Evolutionary conservation across 2,797 vertebrate species (phyloP).

Genomic region (Vireo griseus): DNA sequence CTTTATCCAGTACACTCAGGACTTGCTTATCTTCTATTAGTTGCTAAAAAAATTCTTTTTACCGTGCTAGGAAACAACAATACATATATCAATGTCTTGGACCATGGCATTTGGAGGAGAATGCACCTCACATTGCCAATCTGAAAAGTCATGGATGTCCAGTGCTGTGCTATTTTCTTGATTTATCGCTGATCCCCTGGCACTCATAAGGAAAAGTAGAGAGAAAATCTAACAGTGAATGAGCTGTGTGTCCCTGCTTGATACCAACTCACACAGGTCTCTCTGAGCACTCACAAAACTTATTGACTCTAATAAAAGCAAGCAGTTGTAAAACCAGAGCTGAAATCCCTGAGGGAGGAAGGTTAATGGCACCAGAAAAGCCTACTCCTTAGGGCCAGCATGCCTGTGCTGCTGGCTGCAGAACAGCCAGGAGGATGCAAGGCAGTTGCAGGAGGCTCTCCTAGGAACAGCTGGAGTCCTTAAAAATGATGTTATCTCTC

Average conservation of each 20-base stretch:
- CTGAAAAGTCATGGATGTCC: not conserved
- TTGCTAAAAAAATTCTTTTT: not conserved
- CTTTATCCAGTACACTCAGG: not conserved
- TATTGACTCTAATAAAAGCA: not conserved
- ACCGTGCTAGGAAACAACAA: not conserved
- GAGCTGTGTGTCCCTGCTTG: not conserved
- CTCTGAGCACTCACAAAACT: not conserved
- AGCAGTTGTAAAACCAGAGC: not conserved
- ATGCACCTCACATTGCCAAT: not conserved
- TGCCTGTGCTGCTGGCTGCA: accelerated
- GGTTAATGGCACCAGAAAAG: not conserved
- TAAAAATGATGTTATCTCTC: not conserved
- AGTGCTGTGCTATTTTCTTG: not conserved
- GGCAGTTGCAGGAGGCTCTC: accelerated
- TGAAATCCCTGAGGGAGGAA: not conserved
- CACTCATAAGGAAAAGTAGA: not conserved
- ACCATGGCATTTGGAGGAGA: not conserved
- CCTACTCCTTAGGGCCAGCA: not conserved
- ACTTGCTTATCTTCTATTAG: not conserved
- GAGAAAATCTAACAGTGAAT: not conserved
- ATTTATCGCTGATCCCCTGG: not conserved
- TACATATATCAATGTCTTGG: not conserved
- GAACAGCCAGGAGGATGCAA: not conserved
- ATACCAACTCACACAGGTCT: accelerated
- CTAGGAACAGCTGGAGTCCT: not conserved